A percentile compares a stretch with the other conserved stretches of the same genome.
Evolutionary conservation across 2,797 vertebrate species (phyloP).

Genomic region (Galago senegalensis): DNA sequence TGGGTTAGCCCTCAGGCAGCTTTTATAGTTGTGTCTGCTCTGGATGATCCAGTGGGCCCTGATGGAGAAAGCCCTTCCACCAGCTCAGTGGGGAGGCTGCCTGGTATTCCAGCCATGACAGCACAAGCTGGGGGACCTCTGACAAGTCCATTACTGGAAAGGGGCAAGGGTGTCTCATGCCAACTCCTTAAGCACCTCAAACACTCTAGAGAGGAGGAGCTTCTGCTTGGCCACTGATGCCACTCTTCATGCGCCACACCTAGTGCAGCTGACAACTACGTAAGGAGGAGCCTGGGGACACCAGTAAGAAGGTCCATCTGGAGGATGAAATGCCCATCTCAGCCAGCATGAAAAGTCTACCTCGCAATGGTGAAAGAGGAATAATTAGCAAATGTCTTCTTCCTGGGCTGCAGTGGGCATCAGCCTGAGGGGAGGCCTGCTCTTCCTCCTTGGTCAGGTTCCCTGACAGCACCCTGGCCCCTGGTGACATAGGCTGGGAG

Average conservation of each 20-base stretch:
- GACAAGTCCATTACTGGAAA: slow-evolving; percentile 48
- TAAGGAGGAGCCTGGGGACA: not conserved
- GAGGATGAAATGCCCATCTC: not conserved
- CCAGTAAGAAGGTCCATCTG: not conserved
- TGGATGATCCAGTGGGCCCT: slow-evolving; percentile 66
- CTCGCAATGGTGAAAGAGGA: not conserved
- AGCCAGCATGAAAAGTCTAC: not conserved
- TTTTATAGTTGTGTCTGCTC: slow-evolving; percentile 49
- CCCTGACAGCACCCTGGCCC: not conserved
- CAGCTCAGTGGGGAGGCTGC: slow-evolving; percentile 67
- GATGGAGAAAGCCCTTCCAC: slow-evolving; percentile 64
- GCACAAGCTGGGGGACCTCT: not conserved
- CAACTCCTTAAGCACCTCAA: not conserved
- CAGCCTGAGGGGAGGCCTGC: not conserved
- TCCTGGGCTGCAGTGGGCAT: not conserved
- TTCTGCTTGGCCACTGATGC: not conserved
- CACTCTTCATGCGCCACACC: not conserved
- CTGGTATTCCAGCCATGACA: not conserved
- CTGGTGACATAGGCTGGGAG: not conserved
- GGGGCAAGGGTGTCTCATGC: not conserved
- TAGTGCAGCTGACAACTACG: not conserved
- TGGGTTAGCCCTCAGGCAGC: slow-evolving; percentile 81
- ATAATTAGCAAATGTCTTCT: not conserved
- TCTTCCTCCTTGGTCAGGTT: not conserved
- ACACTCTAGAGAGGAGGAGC: not conserved